Percentiles rank a stretch among this genome's conserved stretches.
Conservation (phyloP, 2,888 invertebrate species). For the Pyrrhosoma nymphula region DNA sequence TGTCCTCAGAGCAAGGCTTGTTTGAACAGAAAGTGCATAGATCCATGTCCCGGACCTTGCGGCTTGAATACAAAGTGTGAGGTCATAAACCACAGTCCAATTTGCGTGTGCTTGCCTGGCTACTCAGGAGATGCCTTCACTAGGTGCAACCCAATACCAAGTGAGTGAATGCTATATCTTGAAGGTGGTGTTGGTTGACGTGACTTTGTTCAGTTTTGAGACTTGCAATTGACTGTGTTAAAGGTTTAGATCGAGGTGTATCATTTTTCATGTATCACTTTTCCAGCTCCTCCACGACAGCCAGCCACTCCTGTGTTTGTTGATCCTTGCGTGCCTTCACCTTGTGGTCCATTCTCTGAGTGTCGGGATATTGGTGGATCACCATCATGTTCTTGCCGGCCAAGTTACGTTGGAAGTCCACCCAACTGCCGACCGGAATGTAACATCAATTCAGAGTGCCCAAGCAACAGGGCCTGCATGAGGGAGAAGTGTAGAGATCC, state of each 20-base stretch:
- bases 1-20: conserved; percentile 82
- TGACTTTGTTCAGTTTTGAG: too few species aligned
- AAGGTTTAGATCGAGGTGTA: neutral
- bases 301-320: conserved; percentile 70
- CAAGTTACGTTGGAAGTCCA: conserved; percentile 78
- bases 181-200: too few species aligned
- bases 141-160: conserved; percentile 80
- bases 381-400: conserved; percentile 80
- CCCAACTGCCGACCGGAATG: conserved; percentile 79
- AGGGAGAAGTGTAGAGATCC: conserved; percentile 76
- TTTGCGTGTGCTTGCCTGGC: conserved; percentile 86
- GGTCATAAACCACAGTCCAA: conserved; percentile 87
- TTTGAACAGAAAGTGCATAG: conserved; percentile 84
- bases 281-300: conserved; percentile 70
- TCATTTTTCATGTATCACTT: neutral
- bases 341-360: conserved; percentile 78
- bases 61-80: conserved; percentile 86
- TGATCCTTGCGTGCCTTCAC: conserved; percentile 74
- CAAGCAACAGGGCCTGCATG: conserved; percentile 77
- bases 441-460: conserved; percentile 77
- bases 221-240: neutral
- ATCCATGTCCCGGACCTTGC: conserved; percentile 88
- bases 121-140: conserved; percentile 87
- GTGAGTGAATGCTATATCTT: conserved; percentile 67
- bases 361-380: conserved; percentile 77